These are phyloP conservation scores for Malurus alboscapulatus DNA, from an alignment of 2,113 vertebrate species.

Conservation along the genomic window DNA sequence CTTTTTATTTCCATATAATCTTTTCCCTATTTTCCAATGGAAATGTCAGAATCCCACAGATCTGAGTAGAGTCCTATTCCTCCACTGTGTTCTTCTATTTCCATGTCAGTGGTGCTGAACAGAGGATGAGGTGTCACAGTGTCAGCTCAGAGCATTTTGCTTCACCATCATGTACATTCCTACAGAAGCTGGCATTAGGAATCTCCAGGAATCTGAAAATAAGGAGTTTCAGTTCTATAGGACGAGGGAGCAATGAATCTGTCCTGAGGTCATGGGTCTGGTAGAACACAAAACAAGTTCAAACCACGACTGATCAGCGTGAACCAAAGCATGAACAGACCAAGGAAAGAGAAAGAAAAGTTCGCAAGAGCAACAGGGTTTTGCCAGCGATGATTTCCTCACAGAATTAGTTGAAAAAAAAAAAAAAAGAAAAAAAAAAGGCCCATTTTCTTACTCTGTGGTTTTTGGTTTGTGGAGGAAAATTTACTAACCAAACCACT, in stretches of 20 bases:
- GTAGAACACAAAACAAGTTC: background rate
- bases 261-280: background rate
- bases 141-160: background rate
- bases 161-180: background rate
- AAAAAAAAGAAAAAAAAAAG: background rate
- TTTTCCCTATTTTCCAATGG: background rate
- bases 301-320: accelerated
- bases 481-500: background rate
- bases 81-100: background rate
- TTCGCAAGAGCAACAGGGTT: background rate
- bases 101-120: background rate
- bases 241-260: background rate
- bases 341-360: background rate
- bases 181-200: background rate
- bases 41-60: background rate
- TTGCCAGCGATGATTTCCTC: background rate
- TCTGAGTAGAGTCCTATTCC: background rate
- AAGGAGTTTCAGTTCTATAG: background rate
- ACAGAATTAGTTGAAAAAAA: background rate
- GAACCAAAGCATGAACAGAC: background rate
- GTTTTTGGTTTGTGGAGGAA: background rate
- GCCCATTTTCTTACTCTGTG: background rate
- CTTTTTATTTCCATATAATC: background rate
- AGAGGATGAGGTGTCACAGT: background rate
- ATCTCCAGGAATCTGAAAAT: background rate